Conservation (phyloP, 2,113 vertebrate species). For the Phasianus colchicus region DNA sequence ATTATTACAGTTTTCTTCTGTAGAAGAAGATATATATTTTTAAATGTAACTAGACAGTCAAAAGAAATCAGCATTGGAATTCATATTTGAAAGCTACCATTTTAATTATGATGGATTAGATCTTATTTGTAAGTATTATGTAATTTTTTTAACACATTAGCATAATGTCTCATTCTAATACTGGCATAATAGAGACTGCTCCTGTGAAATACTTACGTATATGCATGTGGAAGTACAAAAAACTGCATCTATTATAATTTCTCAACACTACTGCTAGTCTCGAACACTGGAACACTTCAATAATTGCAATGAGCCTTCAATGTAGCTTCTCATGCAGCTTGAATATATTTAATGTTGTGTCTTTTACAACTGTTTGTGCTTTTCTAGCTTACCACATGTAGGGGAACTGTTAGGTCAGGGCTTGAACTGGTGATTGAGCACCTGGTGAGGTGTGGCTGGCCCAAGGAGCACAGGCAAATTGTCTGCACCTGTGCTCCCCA, state of each 20-base stretch:
- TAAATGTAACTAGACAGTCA: not conserved
- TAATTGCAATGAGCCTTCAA: not conserved
- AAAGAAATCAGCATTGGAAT: slow-evolving; percentile 17
- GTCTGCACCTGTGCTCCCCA: too few relatives aligned
- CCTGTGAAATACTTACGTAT: not conserved
- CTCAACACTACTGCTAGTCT: not conserved
- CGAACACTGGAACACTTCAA: not conserved
- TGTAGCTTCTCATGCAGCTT: not conserved
- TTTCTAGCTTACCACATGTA: not conserved
- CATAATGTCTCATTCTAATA: not conserved
- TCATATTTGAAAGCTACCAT: not conserved
- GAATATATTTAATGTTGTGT: not conserved
- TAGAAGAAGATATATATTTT: slow-evolving; percentile 10
- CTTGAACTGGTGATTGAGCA: too few relatives aligned
- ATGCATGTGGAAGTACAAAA: not conserved
- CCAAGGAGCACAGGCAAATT: too few relatives aligned
- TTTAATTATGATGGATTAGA: not conserved
- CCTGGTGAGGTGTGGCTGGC: too few relatives aligned
- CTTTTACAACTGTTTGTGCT: not conserved
- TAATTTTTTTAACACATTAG: not conserved
- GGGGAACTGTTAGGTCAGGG: too few relatives aligned
- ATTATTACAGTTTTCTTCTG: slow-evolving; percentile 27
- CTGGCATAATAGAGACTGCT: not conserved
- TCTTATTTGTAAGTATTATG: not conserved
- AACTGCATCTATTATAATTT: not conserved